phyloP scores from a whole-genome alignment of 2,888 invertebrate genomes.

The Heliconius ethilla region DNA sequence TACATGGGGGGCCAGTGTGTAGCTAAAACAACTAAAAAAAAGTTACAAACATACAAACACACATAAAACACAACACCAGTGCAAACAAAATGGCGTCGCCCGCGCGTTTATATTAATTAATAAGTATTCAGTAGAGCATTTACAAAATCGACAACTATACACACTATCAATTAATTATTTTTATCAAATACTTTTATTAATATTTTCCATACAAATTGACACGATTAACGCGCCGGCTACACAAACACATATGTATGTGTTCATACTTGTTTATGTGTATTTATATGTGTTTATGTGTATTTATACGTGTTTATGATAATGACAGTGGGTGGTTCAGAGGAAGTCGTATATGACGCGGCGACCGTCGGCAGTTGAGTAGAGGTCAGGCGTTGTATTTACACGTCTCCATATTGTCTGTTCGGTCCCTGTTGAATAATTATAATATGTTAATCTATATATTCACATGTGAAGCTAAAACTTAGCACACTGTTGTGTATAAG shows the following conservation, averaged over 20 bases:
- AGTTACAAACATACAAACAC: constrained; percentile 12
- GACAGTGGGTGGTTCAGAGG: not conserved
- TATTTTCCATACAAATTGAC: constrained; percentile 47
- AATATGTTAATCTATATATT: not conserved
- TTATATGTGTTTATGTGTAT: constrained; percentile 33
- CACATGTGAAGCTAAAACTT: not conserved
- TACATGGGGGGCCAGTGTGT: constrained; percentile 35
- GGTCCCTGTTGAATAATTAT: constrained; percentile 50
- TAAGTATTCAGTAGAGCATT: constrained; percentile 39
- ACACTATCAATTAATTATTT: constrained; percentile 41
- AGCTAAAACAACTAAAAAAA: constrained; percentile 26
- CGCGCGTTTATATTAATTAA: constrained; percentile 30
- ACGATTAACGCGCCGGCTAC: constrained; percentile 35
- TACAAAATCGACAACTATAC: constrained; percentile 44
- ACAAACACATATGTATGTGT: not conserved
- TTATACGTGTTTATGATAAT: constrained; percentile 1
- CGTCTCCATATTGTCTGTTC: constrained; percentile 55
- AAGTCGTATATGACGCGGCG: constrained; percentile 14
- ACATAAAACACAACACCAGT: constrained; percentile 30
- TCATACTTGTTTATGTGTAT: constrained; percentile 2
- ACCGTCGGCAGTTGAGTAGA: constrained; percentile 49
- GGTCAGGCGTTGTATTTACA: constrained; percentile 62
- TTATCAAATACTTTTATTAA: constrained; percentile 31
- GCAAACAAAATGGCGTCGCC: constrained; percentile 28
- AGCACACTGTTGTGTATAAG: too few species aligned